Conservation (phyloP, 2,797 vertebrate genomes). For the Cercopithecus diana region DNA sequence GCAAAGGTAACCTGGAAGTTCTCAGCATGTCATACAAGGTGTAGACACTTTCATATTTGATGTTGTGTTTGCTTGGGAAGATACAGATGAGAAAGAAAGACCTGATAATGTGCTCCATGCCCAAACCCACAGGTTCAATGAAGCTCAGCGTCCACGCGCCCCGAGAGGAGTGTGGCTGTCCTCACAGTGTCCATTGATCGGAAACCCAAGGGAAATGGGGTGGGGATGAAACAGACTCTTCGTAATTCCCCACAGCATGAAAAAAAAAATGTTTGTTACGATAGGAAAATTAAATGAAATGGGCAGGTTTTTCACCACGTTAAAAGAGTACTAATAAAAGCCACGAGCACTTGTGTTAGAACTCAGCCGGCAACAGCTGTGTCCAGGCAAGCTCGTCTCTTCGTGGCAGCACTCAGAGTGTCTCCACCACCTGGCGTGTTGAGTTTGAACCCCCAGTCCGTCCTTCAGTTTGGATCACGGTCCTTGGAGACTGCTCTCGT, state of each 20-base stretch:
- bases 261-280: not conserved
- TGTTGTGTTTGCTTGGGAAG: not conserved
- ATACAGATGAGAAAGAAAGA: not conserved
- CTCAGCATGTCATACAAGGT: not conserved
- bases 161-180: accelerated
- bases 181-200: accelerated
- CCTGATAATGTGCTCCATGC: accelerated
- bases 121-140: accelerated
- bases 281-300: not conserved
- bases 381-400: too few relatives aligned
- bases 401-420: not conserved
- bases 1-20: not conserved
- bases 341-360: not conserved
- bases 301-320: not conserved
- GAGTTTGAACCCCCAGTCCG: not conserved
- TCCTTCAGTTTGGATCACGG: not conserved
- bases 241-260: not conserved
- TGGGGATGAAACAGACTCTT: not conserved
- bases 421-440: accelerated
- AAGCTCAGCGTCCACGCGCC: too few relatives aligned
- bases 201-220: not conserved
- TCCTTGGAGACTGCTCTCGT: not conserved
- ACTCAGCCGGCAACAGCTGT: not conserved
- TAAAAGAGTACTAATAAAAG: not conserved
- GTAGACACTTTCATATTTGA: not conserved